Evolutionary conservation across 1,140 invertebrate genomes (phyloP), one percentile per base, ranked within the genome.

Genomic region (Oryctes rhinoceros): DNA sequence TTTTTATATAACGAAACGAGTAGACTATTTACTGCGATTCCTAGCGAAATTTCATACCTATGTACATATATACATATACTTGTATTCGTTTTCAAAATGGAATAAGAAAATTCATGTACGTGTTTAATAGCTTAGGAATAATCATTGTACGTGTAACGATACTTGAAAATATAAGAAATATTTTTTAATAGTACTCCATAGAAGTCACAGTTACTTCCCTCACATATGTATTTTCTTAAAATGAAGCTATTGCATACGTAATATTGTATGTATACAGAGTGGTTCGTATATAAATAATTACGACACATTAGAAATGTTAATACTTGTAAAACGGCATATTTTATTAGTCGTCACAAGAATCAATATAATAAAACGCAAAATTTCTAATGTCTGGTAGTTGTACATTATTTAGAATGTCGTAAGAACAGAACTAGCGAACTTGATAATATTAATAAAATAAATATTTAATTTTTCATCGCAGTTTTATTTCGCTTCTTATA

Each of bases 371-470:
- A 7, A 44, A 44, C 9, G 39, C 9, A 5, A 44, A 44, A 44
- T 44, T 44, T 44, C 39, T 44, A 44, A 44, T 44, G 39, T 44
- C 9, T 7, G 7, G 39, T 10, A 44, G 9, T 7, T 44, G 5
- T 44, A 10, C 1, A 44, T 44, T 44, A 44, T 7, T 44, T 44
- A 44, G 9, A 44, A 44, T 62, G 20, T 62, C 20, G 4, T 62
- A 62, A 18, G 53, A 7, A 62, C 3, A 20, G 53, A 62, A 62
- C 15, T 62, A 62, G 53, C 53, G 53, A 62, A 62, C 20, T 18
- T 62, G 3, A 62, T 18, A 62, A 62, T 15, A 62, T 44, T 44
- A 44, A 44, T 44, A 62, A 62, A 62, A 62, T 62, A 62, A 62
- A 62, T 62, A 62, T 62, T 62, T 62, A 62, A 62, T 62, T 62